These are phyloP conservation scores for Drosophila mayaguana DNA, from an alignment of 2,888 invertebrate genomes.

Conservation along the genomic window DNA sequence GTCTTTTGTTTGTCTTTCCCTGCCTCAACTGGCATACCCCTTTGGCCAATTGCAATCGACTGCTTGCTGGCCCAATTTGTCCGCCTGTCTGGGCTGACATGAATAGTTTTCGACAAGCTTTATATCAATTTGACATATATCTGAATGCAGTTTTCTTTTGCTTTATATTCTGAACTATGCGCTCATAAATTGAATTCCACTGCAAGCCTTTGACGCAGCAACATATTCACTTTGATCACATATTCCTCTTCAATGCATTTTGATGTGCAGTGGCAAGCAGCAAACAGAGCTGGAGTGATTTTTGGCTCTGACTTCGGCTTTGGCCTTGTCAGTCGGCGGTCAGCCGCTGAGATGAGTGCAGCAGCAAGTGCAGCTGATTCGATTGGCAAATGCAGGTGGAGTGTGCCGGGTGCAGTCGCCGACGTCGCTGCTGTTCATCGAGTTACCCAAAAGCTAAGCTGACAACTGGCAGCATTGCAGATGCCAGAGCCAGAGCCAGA, in stretches of 20 bases:
- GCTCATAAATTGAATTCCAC: constrained; percentile 3
- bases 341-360: background rate
- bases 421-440: background rate
- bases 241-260: background rate
- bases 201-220: background rate
- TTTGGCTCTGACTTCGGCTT: background rate
- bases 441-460: background rate
- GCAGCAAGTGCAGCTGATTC: background rate
- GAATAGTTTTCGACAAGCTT: background rate
- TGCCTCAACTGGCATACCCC: background rate
- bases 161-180: background rate
- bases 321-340: background rate
- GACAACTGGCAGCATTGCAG: background rate
- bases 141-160: background rate
- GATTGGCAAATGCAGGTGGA: constrained; percentile 2
- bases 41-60: background rate
- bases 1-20: background rate
- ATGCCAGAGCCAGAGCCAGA: background rate
- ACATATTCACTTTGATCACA: background rate
- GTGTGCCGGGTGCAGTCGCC: too few species aligned
- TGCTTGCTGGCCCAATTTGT: background rate
- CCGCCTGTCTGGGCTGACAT: background rate
- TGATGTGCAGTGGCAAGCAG: background rate
- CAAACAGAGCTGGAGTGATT: background rate
- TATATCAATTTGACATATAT: background rate